Evolutionary conservation across 30 jellyfish, hydroid and myxozoan genomes (phyloP), one percentile per base, ranked within the genome.

Genomic region (Hydractinia echinata): DNA sequence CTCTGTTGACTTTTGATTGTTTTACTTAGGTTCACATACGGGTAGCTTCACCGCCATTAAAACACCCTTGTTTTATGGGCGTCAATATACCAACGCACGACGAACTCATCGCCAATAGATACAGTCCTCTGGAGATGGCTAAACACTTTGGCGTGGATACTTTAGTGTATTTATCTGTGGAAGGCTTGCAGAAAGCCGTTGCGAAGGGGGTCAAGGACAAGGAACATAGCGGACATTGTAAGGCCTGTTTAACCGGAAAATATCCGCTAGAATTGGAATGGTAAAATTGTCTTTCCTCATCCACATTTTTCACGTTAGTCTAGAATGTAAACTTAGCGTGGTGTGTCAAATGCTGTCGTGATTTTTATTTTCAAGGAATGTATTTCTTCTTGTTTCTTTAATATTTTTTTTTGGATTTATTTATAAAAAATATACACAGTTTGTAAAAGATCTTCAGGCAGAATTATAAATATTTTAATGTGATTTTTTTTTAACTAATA

Each of bases 11-110:
- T 30, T 16, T 50, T 70, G 30, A 52, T 44, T 0, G 5, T n/a
- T 76, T 44, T 15, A 18, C 79, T 6, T 76, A 89, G 97, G 91
- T 89, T 14, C 97, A 89, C 69, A 76, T 89, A 6, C 81, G 97
- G 8, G 80, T 89, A 53, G 97, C 97, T 30, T 89, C 97, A 16
- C 97, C 97, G 4, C 97, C 97, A 53, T 81, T 89, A 70, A 89
- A 89, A 67, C 89, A 84, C 73, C 97, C 97, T 11, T 89, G 97
- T 68, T 89, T 89, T 77, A 89, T 89, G 97, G 97, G 97, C 7
- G 85, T 89, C 55, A 89, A 89, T 72, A 89, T 89, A 10, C 97
- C 97, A 62, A 89, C 97, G 4, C 81, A 70, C 19, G 86, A 77
- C 51, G 97, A 89, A 81, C 76, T 89, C 10, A 84, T 89, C 70